These are phyloP conservation scores for Pachydiplax longipennis DNA, from an alignment of 2,888 invertebrate species.

Conservation along the genomic window DNA sequence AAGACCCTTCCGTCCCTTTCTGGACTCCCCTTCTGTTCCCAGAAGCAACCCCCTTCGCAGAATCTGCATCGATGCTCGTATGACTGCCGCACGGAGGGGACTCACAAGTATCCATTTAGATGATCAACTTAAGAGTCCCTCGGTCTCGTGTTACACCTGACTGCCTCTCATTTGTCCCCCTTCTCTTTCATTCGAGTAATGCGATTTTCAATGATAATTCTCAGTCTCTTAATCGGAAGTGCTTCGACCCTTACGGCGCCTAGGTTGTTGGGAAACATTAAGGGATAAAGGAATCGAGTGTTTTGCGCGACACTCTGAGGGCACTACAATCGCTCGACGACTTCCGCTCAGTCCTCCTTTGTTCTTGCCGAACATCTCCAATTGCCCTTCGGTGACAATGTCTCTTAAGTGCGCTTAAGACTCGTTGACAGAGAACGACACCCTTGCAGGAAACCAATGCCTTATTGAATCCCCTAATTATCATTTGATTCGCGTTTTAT, in stretches of 20 bases:
- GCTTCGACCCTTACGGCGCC: neutral
- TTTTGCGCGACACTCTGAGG: neutral
- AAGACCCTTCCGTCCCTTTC: neutral
- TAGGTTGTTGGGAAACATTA: neutral
- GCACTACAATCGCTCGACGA: neutral
- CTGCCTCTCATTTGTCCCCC: constrained; percentile 1
- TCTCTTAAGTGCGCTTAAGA: neutral
- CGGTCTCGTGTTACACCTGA: constrained; percentile 33
- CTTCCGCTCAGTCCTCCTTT: neutral
- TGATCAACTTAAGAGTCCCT: constrained; percentile 20
- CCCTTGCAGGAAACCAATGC: too few relatives aligned
- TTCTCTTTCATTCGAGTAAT: neutral
- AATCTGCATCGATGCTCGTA: constrained; percentile 15
- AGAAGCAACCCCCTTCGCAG: neutral
- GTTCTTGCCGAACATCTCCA: neutral
- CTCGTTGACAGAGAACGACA: too few relatives aligned
- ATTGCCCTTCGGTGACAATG: neutral
- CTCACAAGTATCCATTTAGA: constrained; percentile 24
- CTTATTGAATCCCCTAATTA: neutral
- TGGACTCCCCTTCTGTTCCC: neutral
- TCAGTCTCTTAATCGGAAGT: neutral
- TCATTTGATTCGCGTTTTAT: neutral
- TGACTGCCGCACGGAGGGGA: neutral
- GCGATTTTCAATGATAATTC: constrained; percentile 24
- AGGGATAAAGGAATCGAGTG: neutral